A percentile compares a stretch with the other conserved stretches of the same genome.
phyloP scores from a whole-genome alignment of 2,888 invertebrate species.

The Brachycybe producta region DNA sequence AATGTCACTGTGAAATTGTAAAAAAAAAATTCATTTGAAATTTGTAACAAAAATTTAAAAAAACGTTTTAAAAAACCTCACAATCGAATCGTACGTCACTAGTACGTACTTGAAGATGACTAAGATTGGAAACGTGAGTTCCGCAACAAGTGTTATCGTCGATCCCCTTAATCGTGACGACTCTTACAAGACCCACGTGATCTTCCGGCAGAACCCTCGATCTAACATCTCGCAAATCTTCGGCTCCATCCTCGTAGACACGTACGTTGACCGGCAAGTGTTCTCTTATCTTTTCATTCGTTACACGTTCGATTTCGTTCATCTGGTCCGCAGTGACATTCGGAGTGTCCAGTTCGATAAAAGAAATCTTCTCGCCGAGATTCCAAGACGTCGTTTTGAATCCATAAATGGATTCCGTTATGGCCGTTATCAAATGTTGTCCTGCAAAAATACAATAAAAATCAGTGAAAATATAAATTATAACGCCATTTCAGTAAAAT shows the following conservation, averaged over 20 bases:
- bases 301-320: slow-evolving; percentile 42
- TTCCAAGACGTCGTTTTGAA: slow-evolving; percentile 67
- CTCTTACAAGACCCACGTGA: slow-evolving; percentile 58
- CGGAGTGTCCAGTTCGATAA: slow-evolving; percentile 49
- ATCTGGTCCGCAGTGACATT: slow-evolving; percentile 30
- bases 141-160: slow-evolving; percentile 80
- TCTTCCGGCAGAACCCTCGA: slow-evolving; percentile 65
- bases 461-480: background rate
- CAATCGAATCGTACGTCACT: slow-evolving; percentile 61
- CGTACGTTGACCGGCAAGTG: slow-evolving; percentile 50
- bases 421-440: slow-evolving; percentile 68
- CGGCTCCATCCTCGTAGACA: slow-evolving; percentile 48
- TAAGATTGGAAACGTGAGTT: slow-evolving; percentile 65
- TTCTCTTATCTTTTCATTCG: slow-evolving; percentile 54
- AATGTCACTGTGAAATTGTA: background rate
- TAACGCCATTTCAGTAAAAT: background rate
- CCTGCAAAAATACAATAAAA: slow-evolving; percentile 37
- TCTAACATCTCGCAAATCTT: slow-evolving; percentile 39
- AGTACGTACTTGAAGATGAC: slow-evolving; percentile 39
- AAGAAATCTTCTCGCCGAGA: slow-evolving; percentile 58
- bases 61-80: slow-evolving; percentile 43
- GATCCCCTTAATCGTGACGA: slow-evolving; percentile 59
- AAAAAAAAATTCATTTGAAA: background rate
- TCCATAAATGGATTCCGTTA: slow-evolving; percentile 54
- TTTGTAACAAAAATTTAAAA: slow-evolving; percentile 13